A percentile compares a stretch with the other conserved stretches of the same genome.
phyloP scores from a whole-genome alignment of 2,888 invertebrate species.

The Uropetala carovei region DNA sequence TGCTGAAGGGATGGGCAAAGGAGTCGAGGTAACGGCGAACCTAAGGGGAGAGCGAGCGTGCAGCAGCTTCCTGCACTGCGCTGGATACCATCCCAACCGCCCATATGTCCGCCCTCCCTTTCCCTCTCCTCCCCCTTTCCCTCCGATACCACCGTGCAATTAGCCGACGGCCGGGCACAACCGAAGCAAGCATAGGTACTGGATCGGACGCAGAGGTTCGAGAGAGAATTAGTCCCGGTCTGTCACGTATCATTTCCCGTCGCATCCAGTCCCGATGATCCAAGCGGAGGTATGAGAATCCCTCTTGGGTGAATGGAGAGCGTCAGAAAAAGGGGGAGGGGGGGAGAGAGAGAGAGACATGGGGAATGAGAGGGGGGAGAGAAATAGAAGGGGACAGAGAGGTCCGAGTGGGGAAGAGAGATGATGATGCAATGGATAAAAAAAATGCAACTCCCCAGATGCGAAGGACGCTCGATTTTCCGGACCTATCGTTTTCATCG shows the following conservation, averaged over 20 bases:
- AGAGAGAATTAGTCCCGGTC: background rate
- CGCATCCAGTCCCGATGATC: background rate
- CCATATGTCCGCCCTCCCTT: background rate
- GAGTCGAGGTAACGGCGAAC: background rate
- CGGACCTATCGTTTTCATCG: too few species aligned
- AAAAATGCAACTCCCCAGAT: too few species aligned
- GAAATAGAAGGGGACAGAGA: too few species aligned
- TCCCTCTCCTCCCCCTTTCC: background rate
- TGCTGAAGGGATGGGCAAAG: background rate
- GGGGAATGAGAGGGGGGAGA: too few species aligned
- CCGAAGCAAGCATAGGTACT: background rate
- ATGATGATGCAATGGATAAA: too few species aligned
- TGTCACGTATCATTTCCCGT: slow-evolving; percentile 11
- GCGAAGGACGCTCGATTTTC: too few species aligned
- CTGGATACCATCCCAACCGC: background rate
- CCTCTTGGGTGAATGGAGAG: too few species aligned
- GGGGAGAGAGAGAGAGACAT: too few species aligned
- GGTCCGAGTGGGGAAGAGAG: too few species aligned
- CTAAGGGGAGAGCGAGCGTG: background rate
- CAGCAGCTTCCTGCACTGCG: background rate
- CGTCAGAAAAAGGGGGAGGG: too few species aligned
- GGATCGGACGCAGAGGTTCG: background rate
- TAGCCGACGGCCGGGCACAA: background rate
- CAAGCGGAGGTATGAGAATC: background rate
- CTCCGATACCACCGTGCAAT: slow-evolving; percentile 7